Conservation (phyloP, 2,888 invertebrate species). For the Diloba caeruleocephala region DNA sequence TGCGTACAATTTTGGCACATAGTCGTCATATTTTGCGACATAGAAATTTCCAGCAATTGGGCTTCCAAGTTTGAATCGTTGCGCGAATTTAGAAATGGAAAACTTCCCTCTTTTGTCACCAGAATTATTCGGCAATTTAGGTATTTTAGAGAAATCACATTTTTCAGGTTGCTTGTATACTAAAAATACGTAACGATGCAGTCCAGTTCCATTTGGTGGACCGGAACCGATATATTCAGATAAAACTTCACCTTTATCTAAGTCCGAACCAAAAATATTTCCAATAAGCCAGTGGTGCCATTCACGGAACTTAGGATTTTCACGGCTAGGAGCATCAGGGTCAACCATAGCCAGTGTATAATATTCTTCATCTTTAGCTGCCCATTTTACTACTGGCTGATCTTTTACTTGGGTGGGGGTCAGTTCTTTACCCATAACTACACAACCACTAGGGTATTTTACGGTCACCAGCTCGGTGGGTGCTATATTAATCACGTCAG, state of each 20-base stretch:
- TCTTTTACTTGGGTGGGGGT: conserved; percentile 93
- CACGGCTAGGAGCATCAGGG: conserved; percentile 93
- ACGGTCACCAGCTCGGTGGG: conserved; percentile 87
- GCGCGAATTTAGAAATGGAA: conserved; percentile 88
- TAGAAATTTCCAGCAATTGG: conserved; percentile 91
- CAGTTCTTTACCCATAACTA: conserved; percentile 90
- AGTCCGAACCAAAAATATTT: conserved; percentile 91
- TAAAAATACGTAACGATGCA: conserved; percentile 92
- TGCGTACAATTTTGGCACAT: conserved; percentile 86
- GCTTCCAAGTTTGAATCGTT: conserved; percentile 88
- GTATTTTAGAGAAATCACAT: conserved; percentile 76
- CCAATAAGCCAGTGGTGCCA: conserved; percentile 94
- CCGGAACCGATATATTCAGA: conserved; percentile 91
- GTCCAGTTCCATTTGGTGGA: conserved; percentile 92
- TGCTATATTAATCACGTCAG: conserved; percentile 91
- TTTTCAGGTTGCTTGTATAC: conserved; percentile 90
- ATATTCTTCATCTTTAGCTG: conserved; percentile 86
- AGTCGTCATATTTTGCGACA: conserved; percentile 89
- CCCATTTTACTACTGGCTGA: conserved; percentile 91
- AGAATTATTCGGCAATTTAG: conserved; percentile 79
- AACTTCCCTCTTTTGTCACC: conserved; percentile 89
- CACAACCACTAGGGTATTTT: conserved; percentile 83
- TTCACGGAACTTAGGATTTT: conserved; percentile 91
- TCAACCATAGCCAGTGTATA: conserved; percentile 92
- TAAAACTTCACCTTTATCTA: conserved; percentile 90